A percentile compares a stretch with the other conserved stretches of the same genome.
phyloP scores from a whole-genome alignment of 2,797 vertebrate genomes.

The Rachycentron canadum region DNA sequence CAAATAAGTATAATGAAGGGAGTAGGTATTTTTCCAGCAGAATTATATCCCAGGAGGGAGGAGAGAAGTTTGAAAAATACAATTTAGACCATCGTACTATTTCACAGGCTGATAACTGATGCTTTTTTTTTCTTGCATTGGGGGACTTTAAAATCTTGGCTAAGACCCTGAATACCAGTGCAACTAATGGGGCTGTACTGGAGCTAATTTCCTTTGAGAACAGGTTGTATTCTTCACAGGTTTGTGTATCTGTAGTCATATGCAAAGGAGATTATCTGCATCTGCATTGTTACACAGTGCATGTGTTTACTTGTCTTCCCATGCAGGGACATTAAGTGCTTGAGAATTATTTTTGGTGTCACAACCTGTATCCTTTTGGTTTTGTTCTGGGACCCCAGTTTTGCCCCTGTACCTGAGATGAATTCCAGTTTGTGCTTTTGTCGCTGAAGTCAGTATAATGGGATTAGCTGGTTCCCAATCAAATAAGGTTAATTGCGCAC shows the following conservation, averaged over 20 bases:
- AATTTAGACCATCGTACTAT: background rate
- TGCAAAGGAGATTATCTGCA: constrained; percentile 3
- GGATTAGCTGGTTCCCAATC: constrained; percentile 24
- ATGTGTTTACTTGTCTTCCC: background rate
- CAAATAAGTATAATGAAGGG: background rate
- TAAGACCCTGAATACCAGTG: background rate
- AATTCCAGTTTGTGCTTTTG: constrained; percentile 5
- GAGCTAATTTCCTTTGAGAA: constrained; percentile 1
- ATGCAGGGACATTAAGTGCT: background rate
- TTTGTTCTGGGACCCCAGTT: background rate
- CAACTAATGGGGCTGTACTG: constrained; percentile 16
- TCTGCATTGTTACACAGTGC: background rate
- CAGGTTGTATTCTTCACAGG: background rate
- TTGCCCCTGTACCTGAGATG: background rate
- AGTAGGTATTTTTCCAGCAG: background rate
- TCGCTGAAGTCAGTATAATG: background rate
- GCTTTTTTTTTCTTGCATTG: background rate
- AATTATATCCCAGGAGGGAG: background rate
- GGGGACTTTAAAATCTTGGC: background rate
- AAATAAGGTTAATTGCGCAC: constrained; percentile 38
- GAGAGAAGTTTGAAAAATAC: background rate
- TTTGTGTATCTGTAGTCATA: background rate
- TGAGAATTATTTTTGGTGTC: background rate
- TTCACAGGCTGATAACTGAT: background rate
- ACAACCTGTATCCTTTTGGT: background rate